Percentiles rank a stretch among this genome's conserved stretches.
phyloP scores from a whole-genome alignment of 2,797 vertebrate species.

The Spondyliosoma cantharus region DNA sequence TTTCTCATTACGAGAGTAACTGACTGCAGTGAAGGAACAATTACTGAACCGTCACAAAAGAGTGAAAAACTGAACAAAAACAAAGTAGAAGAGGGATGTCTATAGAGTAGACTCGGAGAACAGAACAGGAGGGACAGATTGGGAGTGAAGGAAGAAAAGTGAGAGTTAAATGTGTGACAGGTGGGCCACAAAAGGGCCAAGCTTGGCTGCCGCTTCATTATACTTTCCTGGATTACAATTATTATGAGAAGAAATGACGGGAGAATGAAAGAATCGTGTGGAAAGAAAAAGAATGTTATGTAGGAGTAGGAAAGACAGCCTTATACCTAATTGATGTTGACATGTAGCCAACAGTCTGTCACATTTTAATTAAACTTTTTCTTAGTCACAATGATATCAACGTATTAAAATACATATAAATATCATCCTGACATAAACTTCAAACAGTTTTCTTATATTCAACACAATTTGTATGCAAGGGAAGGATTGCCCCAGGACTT shows the following conservation, averaged over 20 bases:
- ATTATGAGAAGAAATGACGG: not conserved
- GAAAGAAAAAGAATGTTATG: conserved; percentile 17
- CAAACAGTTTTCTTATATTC: not conserved
- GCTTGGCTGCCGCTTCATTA: conserved; percentile 64
- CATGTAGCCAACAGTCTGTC: not conserved
- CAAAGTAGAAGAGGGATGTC: not conserved
- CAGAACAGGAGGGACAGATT: conserved; percentile 12
- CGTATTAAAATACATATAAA: not conserved
- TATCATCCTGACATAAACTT: not conserved
- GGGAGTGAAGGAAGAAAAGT: conserved; percentile 23
- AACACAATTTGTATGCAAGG: not conserved
- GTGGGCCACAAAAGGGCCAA: conserved; percentile 51
- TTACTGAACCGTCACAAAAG: conserved; percentile 40
- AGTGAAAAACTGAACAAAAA: conserved; percentile 30
- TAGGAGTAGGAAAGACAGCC: not conserved
- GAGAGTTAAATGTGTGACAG: conserved; percentile 52
- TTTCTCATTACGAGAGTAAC: not conserved
- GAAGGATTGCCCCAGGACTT: not conserved
- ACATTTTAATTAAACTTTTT: not conserved
- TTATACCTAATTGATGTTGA: not conserved
- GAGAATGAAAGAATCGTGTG: not conserved
- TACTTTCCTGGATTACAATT: conserved; percentile 32
- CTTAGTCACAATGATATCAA: not conserved
- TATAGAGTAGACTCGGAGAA: not conserved
- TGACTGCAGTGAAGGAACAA: conserved; percentile 35